Evolutionary conservation across 2,888 invertebrate genomes (phyloP).

Genomic region (Ectemnius cavifrons): DNA sequence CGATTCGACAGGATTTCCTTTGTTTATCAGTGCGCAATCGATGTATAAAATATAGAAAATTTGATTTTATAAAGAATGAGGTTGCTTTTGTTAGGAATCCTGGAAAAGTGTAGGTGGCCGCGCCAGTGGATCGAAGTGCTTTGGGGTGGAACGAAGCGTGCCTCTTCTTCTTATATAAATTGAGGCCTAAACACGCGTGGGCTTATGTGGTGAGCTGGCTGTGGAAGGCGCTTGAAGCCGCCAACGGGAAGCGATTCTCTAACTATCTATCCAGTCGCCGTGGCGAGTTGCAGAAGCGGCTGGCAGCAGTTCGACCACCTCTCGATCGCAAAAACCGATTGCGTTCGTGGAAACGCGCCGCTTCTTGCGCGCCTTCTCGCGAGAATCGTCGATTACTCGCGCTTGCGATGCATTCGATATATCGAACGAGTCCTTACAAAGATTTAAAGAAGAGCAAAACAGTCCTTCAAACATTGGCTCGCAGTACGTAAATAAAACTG

Average conservation of each 20-base stretch:
- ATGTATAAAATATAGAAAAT: too few relatives aligned
- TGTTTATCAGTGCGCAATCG: neutral
- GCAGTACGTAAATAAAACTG: too few relatives aligned
- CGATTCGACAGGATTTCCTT: neutral
- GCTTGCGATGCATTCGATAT: neutral
- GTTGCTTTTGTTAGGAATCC: too few relatives aligned
- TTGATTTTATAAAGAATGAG: too few relatives aligned
- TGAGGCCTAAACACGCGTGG: conserved; percentile 74
- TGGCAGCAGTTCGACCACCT: conserved; percentile 21
- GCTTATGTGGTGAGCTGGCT: conserved; percentile 36
- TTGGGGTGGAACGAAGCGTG: conserved; percentile 78
- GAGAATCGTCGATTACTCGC: neutral
- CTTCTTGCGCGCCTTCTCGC: neutral
- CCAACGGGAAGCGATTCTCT: conserved; percentile 66
- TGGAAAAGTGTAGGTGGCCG: conserved; percentile 34
- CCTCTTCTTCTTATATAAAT: conserved; percentile 75
- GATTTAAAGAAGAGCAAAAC: neutral
- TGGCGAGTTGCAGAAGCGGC: conserved; percentile 59
- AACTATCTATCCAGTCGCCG: conserved; percentile 51
- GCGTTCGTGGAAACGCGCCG: conserved; percentile 37
- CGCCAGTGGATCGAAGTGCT: conserved; percentile 76
- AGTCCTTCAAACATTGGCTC: too few relatives aligned
- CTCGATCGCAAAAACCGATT: conserved; percentile 61
- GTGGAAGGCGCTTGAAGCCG: conserved; percentile 8
- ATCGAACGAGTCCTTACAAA: neutral